Conservation (phyloP, 2,888 invertebrate genomes). For the Lathronympha strigana region DNA sequence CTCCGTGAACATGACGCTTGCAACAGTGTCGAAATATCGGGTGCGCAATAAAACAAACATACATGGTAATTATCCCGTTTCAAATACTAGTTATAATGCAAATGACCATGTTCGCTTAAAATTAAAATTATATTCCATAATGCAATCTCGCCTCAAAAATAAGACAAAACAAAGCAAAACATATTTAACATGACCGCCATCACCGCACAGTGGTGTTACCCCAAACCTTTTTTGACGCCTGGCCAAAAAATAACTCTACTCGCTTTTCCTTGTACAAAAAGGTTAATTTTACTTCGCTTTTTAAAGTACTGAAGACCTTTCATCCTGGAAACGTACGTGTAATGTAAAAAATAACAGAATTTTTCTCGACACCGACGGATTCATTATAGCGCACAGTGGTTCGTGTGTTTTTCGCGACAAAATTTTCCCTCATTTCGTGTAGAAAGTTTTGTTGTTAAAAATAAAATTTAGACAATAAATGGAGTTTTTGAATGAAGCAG, state of each 20-base stretch:
- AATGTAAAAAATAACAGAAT: constrained; percentile 19
- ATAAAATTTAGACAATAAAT: constrained; percentile 7
- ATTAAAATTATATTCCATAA: not conserved
- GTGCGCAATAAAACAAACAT: no score
- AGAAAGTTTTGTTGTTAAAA: constrained; percentile 8
- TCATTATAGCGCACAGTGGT: constrained; percentile 23
- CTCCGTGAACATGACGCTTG: no score
- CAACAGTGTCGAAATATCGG: no score
- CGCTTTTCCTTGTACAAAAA: not conserved
- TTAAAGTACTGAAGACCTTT: not conserved
- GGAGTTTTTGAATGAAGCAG: constrained; percentile 11
- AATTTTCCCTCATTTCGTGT: constrained; percentile 13
- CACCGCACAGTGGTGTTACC: constrained; percentile 25
- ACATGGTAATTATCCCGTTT: no score
- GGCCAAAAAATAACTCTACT: constrained; percentile 14
- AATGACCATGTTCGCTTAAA: no score
- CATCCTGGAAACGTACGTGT: not conserved
- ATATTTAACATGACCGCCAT: not conserved
- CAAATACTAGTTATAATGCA: no score
- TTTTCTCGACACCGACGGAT: constrained; percentile 32
- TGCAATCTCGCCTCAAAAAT: constrained; percentile 1
- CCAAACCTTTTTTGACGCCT: constrained; percentile 29
- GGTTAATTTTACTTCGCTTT: not conserved
- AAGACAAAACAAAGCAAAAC: constrained; percentile 4
- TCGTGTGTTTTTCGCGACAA: constrained; percentile 26